Percentiles rank a stretch among this genome's conserved stretches.
Conservation (phyloP, 1,140 invertebrate genomes). For the Ooceraea biroi region DNA sequence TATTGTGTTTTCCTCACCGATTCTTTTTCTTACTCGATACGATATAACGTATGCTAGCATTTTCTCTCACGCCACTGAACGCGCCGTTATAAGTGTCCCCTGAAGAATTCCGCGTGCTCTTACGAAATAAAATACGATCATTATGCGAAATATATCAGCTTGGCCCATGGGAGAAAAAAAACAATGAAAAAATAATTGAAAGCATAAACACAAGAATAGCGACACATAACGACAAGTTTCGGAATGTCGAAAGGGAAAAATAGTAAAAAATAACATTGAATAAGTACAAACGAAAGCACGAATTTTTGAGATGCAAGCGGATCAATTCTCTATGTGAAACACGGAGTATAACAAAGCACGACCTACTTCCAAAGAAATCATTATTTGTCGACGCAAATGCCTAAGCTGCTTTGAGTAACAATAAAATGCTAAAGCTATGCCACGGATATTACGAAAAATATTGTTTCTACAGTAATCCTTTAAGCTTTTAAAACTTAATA, state of each 20-base stretch:
- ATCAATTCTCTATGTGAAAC: conserved; percentile 26
- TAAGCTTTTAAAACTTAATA: neutral
- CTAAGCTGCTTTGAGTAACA: neutral
- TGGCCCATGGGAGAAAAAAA: neutral
- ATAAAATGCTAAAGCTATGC: conserved; percentile 4
- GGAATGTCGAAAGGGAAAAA: neutral
- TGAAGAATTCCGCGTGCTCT: neutral
- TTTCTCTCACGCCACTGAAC: neutral
- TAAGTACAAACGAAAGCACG: neutral
- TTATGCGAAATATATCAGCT: neutral
- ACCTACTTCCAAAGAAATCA: conserved; percentile 51
- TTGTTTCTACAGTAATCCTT: neutral
- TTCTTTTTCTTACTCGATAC: neutral
- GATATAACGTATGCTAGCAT: neutral
- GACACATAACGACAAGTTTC: conserved; percentile 21
- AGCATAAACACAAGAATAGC: neutral
- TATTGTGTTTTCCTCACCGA: neutral
- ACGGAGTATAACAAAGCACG: conserved; percentile 41
- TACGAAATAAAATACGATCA: conserved; percentile 1
- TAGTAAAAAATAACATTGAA: conserved; percentile 3
- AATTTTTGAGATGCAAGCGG: conserved; percentile 9
- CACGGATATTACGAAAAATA: neutral
- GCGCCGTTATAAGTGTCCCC: neutral
- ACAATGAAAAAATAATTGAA: neutral
- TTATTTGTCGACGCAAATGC: conserved; percentile 34